Conservation (phyloP, 2,113 vertebrate species). For the Austrofundulus limnaeus region DNA sequence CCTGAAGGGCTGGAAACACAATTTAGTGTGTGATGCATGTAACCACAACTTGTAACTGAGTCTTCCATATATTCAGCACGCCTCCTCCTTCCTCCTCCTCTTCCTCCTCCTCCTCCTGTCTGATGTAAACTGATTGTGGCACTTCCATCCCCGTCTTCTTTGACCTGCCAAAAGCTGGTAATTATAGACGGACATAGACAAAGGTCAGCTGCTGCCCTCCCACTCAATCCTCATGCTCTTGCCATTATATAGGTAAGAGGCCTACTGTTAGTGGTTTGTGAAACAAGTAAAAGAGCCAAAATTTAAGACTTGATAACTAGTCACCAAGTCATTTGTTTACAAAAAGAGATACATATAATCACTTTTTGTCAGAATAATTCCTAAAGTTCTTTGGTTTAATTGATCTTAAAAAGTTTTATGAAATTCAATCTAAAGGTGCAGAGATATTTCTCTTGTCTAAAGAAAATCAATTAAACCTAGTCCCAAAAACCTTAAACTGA, state of each 20-base stretch:
- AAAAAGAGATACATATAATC: too few species aligned
- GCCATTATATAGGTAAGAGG: slow-evolving; percentile 50
- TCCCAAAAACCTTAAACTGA: too few species aligned
- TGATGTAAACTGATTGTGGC: slow-evolving; percentile 46
- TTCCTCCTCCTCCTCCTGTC: slow-evolving; percentile 29
- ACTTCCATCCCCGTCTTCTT: slow-evolving; percentile 44
- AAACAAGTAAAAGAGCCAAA: background rate
- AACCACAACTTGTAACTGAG: slow-evolving; percentile 29
- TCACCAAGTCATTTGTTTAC: too few species aligned
- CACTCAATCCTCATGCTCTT: slow-evolving; percentile 20
- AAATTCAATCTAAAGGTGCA: too few species aligned
- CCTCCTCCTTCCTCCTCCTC: slow-evolving; percentile 30
- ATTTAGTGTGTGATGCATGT: too few species aligned
- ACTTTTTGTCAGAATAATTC: too few species aligned
- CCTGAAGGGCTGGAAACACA: slow-evolving; percentile 2
- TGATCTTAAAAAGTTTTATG: too few species aligned
- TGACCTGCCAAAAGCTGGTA: slow-evolving; percentile 50
- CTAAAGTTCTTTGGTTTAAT: too few species aligned
- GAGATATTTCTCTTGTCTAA: too few species aligned
- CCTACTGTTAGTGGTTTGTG: background rate
- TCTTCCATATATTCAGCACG: slow-evolving; percentile 13
- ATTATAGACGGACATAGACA: slow-evolving; percentile 60
- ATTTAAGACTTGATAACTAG: too few species aligned
- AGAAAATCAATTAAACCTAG: too few species aligned
- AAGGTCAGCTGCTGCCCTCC: slow-evolving; percentile 47